Percentiles rank a stretch among this genome's conserved stretches.
phyloP scores from a whole-genome alignment of 2,888 invertebrate species.

The Brenthis ino region DNA sequence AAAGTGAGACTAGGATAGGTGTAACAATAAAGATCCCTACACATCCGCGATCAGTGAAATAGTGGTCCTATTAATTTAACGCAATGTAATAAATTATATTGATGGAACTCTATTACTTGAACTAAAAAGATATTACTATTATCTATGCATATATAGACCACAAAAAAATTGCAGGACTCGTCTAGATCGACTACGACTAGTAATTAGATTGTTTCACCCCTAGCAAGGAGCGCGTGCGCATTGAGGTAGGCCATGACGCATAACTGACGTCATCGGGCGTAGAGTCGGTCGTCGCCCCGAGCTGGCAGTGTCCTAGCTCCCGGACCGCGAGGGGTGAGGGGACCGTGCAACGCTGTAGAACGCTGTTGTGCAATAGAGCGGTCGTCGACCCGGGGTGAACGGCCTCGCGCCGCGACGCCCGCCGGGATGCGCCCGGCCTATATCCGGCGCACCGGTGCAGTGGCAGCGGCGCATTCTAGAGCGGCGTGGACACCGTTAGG shows the following conservation, averaged over 20 bases:
- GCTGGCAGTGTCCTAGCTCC: conserved; percentile 67
- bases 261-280: conserved; percentile 72
- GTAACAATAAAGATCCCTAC: too few relatives aligned
- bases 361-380: conserved; percentile 79
- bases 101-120: neutral
- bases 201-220: conserved; percentile 73
- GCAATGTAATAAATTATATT: too few relatives aligned
- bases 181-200: conserved; percentile 40
- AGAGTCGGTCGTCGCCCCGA: conserved; percentile 70
- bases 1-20: too few relatives aligned
- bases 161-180: neutral
- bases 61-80: too few relatives aligned
- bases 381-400: conserved; percentile 80
- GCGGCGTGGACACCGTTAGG: conserved; percentile 79
- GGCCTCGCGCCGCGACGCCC: conserved; percentile 76
- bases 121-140: too few relatives aligned
- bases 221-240: conserved; percentile 79
- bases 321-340: conserved; percentile 49
- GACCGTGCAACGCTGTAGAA: conserved; percentile 52
- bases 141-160: too few relatives aligned
- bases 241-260: conserved; percentile 84
- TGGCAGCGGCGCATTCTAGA: conserved; percentile 80
- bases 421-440: conserved; percentile 83
- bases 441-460: conserved; percentile 82
- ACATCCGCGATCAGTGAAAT: too few relatives aligned